A percentile compares a stretch with the other conserved stretches of the same genome.
These are phyloP conservation scores for Plagodis pulveraria DNA, from an alignment of 2,888 invertebrate genomes.

Conservation along the genomic window DNA sequence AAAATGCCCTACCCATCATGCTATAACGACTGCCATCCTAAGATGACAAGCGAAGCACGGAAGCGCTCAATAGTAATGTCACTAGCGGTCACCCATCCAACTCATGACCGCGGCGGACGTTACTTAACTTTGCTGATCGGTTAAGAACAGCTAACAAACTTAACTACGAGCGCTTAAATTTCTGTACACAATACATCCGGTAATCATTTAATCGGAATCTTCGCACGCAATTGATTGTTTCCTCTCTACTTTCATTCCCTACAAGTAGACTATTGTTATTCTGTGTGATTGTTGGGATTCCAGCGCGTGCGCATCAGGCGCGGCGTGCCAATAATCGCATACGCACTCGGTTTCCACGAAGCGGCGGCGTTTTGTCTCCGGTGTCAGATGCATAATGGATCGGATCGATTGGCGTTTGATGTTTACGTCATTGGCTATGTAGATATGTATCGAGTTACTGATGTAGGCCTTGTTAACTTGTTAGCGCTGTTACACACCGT, in stretches of 20 bases:
- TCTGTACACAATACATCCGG: neutral
- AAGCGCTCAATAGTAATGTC: no score
- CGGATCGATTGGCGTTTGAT: slow-evolving; percentile 13
- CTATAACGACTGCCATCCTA: no score
- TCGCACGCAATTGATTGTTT: slow-evolving; percentile 10
- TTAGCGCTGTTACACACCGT: no score
- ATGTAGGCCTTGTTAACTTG: no score
- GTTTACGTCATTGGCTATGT: slow-evolving; percentile 25
- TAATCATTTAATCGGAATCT: neutral
- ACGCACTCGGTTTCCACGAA: slow-evolving; percentile 43
- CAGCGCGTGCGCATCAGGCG: slow-evolving; percentile 41
- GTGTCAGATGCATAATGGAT: slow-evolving; percentile 25
- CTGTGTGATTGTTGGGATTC: slow-evolving; percentile 9
- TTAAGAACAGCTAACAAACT: no score
- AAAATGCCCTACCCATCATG: no score
- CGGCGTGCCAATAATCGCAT: slow-evolving; percentile 32
- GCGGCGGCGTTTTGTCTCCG: slow-evolving; percentile 19
- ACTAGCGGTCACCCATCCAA: no score
- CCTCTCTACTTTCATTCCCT: slow-evolving; percentile 26
- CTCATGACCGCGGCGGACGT: no score
- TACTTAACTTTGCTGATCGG: no score
- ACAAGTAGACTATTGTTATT: neutral
- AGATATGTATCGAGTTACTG: no score
- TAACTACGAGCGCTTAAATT: no score
- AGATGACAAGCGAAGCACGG: no score